Percentiles rank a stretch among this genome's conserved stretches.
Conservation (phyloP, 1,140 invertebrate species). For the Plodia interpunctella region DNA sequence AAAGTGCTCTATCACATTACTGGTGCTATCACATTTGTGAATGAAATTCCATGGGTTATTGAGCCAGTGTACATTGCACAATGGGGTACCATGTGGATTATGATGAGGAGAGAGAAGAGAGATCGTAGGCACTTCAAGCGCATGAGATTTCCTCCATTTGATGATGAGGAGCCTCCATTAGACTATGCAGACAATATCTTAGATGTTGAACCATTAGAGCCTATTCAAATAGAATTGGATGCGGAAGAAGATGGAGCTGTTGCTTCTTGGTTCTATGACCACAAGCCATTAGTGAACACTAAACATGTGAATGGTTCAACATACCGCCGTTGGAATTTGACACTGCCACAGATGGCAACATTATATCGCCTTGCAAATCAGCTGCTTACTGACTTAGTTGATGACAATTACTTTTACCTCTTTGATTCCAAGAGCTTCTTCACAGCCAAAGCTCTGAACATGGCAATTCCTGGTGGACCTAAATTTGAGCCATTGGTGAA, state of each 20-base stretch:
- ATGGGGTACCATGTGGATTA: conserved; percentile 99
- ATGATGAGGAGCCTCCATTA: conserved; percentile 99
- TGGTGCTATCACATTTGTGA: conserved; percentile 99
- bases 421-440: conserved; percentile 99
- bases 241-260: conserved; percentile 96
- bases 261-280: conserved; percentile 98
- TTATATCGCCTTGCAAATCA: conserved; percentile 98
- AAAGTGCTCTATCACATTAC: conserved; percentile 98
- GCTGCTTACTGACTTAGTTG: conserved; percentile 98
- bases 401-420: conserved; percentile 99
- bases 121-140: conserved; percentile 99
- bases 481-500: conserved; percentile 99
- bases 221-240: conserved; percentile 99
- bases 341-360: conserved; percentile 97
- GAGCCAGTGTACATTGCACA: conserved; percentile 99
- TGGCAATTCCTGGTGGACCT: conserved; percentile 99
- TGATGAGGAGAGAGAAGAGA: conserved; percentile 99
- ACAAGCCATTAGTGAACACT: conserved; percentile 95
- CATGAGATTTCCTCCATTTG: conserved; percentile 99
- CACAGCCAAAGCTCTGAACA: conserved; percentile 99
- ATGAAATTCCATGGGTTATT: conserved; percentile 99
- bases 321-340: conserved; percentile 96
- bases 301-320: conserved; percentile 98
- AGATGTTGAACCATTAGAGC: conserved; percentile 98
- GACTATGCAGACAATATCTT: conserved; percentile 99